Evolutionary conservation across 2,888 invertebrate genomes (phyloP).

Genomic region (Myathropa florea): DNA sequence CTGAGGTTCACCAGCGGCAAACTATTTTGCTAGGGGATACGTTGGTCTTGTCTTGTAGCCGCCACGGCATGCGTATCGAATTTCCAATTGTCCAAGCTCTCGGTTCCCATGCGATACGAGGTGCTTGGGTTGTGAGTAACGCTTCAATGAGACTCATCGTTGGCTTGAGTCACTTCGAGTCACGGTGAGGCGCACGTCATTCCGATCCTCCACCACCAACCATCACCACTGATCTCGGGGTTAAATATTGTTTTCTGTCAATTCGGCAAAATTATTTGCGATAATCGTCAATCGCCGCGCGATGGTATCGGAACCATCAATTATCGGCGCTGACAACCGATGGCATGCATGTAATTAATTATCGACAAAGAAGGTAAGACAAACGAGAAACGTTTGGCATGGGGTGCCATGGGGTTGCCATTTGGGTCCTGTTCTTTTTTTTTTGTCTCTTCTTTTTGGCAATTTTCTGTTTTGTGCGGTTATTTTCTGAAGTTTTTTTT

Average conservation of each 20-base stretch:
- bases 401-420: slow-evolving; percentile 51
- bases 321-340: slow-evolving; percentile 66
- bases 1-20: no score
- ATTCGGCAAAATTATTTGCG: slow-evolving; percentile 36
- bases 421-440: slow-evolving; percentile 41
- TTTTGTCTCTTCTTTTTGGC: not conserved
- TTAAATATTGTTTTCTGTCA: slow-evolving; percentile 52
- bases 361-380: slow-evolving; percentile 6
- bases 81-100: slow-evolving; percentile 38
- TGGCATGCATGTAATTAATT: slow-evolving; percentile 56
- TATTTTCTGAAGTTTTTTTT: slow-evolving; percentile 10
- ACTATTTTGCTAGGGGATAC: not conserved
- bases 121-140: no score
- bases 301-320: slow-evolving; percentile 64
- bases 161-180: slow-evolving; percentile 50
- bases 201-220: not conserved
- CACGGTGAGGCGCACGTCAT: not conserved
- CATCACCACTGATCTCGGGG: not conserved
- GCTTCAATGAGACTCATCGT: slow-evolving; percentile 43
- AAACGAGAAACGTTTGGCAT: slow-evolving; percentile 9
- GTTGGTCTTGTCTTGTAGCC: slow-evolving; percentile 13
- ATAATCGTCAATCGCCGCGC: slow-evolving; percentile 27
- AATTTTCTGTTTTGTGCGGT: not conserved
- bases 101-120: no score
- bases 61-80: slow-evolving; percentile 47